phyloP scores from a whole-genome alignment of 2,797 vertebrate genomes.

The Mallotus villosus region DNA sequence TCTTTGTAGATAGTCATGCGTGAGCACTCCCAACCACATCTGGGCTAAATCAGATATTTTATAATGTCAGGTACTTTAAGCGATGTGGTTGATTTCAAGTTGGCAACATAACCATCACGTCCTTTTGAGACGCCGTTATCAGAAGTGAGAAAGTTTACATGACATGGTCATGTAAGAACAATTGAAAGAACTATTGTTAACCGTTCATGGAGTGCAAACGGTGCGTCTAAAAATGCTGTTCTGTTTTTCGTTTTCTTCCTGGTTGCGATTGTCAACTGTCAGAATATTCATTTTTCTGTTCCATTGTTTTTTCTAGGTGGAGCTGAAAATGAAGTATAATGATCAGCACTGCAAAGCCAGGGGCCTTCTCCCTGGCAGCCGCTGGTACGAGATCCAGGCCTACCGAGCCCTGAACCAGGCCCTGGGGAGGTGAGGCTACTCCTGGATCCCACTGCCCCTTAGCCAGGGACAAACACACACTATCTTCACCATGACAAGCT shows the following conservation, averaged over 20 bases:
- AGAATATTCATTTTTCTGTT: background rate
- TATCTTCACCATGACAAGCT: background rate
- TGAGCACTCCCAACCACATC: background rate
- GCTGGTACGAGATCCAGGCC: constrained; percentile 98
- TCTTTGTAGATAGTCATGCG: constrained; percentile 6
- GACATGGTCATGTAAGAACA: too few relatives aligned
- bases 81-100: background rate
- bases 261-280: too few relatives aligned
- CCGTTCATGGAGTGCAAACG: too few relatives aligned
- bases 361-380: constrained; percentile 88
- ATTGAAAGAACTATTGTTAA: too few relatives aligned
- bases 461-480: background rate
- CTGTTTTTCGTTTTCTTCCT: too few relatives aligned
- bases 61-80: background rate
- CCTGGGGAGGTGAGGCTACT: constrained; percentile 83
- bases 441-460: too few relatives aligned
- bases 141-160: background rate
- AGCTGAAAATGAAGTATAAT: constrained; percentile 96
- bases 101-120: background rate
- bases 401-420: constrained; percentile 97
- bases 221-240: too few relatives aligned
- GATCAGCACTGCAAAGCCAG: constrained; percentile 88
- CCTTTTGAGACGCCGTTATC: background rate
- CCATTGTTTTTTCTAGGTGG: constrained; percentile 77
- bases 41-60: background rate